Base-by-base conservation (phyloP, 2,797 vertebrate species). In the Ambastaia sidthimunki region DNA sequence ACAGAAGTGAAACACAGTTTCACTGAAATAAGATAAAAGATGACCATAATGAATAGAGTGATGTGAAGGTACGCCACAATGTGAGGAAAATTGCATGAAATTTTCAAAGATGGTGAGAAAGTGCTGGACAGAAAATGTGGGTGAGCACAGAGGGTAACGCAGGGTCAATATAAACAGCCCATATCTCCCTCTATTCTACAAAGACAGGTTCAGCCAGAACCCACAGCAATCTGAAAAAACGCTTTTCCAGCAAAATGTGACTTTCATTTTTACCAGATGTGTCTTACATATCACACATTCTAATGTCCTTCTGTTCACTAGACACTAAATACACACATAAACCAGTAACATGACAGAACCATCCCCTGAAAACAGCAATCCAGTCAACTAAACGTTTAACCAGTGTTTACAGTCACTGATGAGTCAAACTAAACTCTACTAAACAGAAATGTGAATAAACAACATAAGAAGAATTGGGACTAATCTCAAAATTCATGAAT, bases 161-260 rank as follows among this genome's bases (percentile, higher is more conserved):
- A 74, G 79, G 41, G 82, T 80, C 73, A 76, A 71, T 86, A 77
- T 85, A 89, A 89, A 91, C 89, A 85, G 81, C 74, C 82, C 83
- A 77, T 88, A 87, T 90, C 89, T 86, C 84, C 13, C 50, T 54
- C 76, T 80, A 76, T 87, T 71, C 76, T 77, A 65, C 69, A 69
- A 78, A 85, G 81, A 87, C 84, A 81, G 78, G 80, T 84, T 72
- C 82, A 83, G 82, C 80, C 66, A 72, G 77, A 78, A 76, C 73
- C 76, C 55, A 41, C 84, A 86, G 81, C 85, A 90, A 90, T 88
- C 85, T 84, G 85, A 88, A 72, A n/a, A 80, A 68, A 80, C 74
- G 67, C 85, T 82, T 80, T 85, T 87, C 80, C 70, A 74, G 60
- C 34, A 52, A 63, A 52, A 48, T 62, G 48, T 63, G 55, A 48